These are phyloP conservation scores for Rhinopomastus cyanomelas DNA, from an alignment of 2,113 vertebrate species.

Conservation along the genomic window DNA sequence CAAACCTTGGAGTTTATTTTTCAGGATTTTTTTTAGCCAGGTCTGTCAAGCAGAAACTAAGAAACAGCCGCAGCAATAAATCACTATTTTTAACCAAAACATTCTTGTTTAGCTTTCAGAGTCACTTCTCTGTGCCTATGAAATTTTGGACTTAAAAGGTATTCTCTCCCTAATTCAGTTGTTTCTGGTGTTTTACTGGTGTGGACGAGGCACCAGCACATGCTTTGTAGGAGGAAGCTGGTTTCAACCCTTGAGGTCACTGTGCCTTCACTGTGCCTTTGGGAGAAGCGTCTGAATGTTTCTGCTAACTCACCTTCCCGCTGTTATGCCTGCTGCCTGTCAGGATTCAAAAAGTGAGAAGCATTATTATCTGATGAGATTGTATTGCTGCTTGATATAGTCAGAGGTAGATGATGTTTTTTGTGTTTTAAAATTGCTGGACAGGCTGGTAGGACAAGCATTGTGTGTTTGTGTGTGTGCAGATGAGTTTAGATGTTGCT, in stretches of 20 bases:
- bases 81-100: not conserved
- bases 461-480: not conserved
- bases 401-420: not conserved
- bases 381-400: conserved; percentile 14
- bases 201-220: not conserved
- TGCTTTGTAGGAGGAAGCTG: not conserved
- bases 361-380: conserved; percentile 56
- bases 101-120: not conserved
- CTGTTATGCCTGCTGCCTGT: conserved; percentile 24
- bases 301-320: conserved; percentile 32
- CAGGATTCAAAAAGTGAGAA: conserved; percentile 28
- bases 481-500: not conserved
- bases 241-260: not conserved
- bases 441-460: not conserved
- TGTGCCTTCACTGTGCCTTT: conserved; percentile 50
- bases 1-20: not conserved
- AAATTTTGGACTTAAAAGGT: not conserved
- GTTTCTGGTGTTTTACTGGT: not conserved
- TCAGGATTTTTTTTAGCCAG: not conserved
- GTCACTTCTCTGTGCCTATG: not conserved
- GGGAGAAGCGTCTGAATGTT: conserved; percentile 2
- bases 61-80: conserved; percentile 26
- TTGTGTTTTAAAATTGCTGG: conserved; percentile 42
- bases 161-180: not conserved
- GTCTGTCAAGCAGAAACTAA: not conserved